Base-by-base conservation (phyloP, 2,113 vertebrate species). In the Acanthochromis polyacanthus region DNA sequence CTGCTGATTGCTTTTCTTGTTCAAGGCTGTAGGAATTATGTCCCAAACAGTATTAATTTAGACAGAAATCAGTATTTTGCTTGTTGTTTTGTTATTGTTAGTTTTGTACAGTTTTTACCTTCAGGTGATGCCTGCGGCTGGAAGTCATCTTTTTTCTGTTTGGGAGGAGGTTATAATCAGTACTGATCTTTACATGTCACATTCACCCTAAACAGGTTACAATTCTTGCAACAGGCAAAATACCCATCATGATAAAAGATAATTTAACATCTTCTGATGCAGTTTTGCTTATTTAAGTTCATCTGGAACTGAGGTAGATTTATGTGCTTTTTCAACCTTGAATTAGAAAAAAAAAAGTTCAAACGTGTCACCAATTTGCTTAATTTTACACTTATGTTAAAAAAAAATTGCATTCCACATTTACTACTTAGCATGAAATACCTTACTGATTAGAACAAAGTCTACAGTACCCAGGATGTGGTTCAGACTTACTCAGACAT, bases 61-160 rank as follows among this genome's bases (percentile, higher is more conserved):
- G 14, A 43, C 3, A 15, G 40, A 43, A 43, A 43, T 43, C 40
- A 43, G 40, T 43, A 36, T 10, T 36, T 36, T 36, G 7, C 1
- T 36, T 36, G 30, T 6, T 40, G 38, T 40, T 40, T 1, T 53
- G 10, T 11, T 11, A 3, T 53, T 23, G 51, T 25, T 25, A 25
- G 25, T 23, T 36, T 1, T 46, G 30, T 20, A 10, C 10, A 7
- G 6, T 36, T 3, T 48, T 78, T 94, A 99, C 98, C 97, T 99
- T 99, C 85, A 99, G 95, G 89, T 97, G 95, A 89, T 96, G 96
- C 91, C 94, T 95, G 67, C 97, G 96, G 93, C 96, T 96, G 58
- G 96, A 97, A 22, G 95, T 95, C 93, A 98, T 94, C 93, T 97
- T 96, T 77, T 94, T 97, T 23, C 91, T 92, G 87, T 88, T 78